Conservation (phyloP, 2,888 invertebrate species). For the Hirtodrosophila trivittata region DNA sequence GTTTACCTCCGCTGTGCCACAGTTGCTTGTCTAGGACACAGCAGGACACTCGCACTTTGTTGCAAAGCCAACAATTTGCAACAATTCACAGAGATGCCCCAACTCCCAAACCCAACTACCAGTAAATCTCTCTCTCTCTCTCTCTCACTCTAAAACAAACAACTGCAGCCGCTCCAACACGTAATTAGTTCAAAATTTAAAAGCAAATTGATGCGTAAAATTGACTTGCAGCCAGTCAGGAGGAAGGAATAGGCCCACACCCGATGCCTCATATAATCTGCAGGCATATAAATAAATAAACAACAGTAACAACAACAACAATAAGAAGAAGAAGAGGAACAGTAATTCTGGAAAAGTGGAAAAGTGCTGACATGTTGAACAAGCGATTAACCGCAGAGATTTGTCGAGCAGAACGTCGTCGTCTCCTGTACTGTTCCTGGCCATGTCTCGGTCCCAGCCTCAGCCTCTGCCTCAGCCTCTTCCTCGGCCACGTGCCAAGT, state of each 20-base stretch:
- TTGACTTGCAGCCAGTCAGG: constrained; percentile 30
- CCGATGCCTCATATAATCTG: constrained; percentile 24
- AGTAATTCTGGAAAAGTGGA: constrained; percentile 13
- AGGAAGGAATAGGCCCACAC: constrained; percentile 12
- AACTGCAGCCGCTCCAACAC: constrained; percentile 2
- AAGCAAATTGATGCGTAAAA: constrained; percentile 56
- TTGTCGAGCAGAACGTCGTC: constrained; percentile 28
- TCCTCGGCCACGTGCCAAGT: constrained; percentile 59
- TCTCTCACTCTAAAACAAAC: not conserved
- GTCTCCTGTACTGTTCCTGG: not conserved
- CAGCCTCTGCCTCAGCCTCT: constrained; percentile 24
- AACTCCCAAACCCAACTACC: not conserved
- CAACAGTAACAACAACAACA: constrained; percentile 37
- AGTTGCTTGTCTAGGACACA: constrained; percentile 52
- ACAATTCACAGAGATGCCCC: constrained; percentile 46
- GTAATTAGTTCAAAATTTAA: constrained; percentile 59
- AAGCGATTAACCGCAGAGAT: constrained; percentile 79
- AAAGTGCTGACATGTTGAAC: constrained; percentile 75
- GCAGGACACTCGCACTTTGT: constrained; percentile 66
- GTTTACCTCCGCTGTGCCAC: constrained; percentile 48
- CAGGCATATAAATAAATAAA: constrained; percentile 63
- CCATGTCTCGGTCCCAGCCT: constrained; percentile 1
- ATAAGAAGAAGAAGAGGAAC: not conserved
- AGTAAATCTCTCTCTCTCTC: not conserved
- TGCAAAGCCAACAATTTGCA: constrained; percentile 52